These are phyloP conservation scores for Trichechus manatus DNA, from an alignment of 2,113 vertebrate genomes.

Conservation along the genomic window DNA sequence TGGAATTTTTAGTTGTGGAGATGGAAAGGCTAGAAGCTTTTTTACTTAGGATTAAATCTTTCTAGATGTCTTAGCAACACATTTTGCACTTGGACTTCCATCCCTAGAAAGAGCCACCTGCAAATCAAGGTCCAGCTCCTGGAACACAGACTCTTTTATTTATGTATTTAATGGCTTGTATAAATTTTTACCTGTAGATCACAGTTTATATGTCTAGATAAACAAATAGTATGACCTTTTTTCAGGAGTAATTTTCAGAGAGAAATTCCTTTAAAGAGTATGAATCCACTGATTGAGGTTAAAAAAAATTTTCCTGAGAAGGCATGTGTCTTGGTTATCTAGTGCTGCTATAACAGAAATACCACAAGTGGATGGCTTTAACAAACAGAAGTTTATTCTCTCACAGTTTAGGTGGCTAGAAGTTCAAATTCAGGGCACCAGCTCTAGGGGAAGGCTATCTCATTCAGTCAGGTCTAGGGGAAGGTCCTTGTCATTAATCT, in stretches of 20 bases:
- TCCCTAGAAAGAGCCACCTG: neutral
- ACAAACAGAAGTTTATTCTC: too few relatives aligned
- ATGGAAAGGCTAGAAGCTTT: neutral
- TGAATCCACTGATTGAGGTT: neutral
- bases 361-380: too few relatives aligned
- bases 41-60: slow-evolving; percentile 37
- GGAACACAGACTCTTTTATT: neutral
- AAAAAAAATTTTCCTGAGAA: neutral
- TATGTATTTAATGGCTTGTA: neutral
- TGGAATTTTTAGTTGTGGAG: slow-evolving; percentile 29
- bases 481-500: too few relatives aligned
- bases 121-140: neutral
- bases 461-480: too few relatives aligned
- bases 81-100: neutral
- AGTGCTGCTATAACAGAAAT: too few relatives aligned
- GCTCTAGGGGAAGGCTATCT: too few relatives aligned
- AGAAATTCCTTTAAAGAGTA: neutral
- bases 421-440: too few relatives aligned
- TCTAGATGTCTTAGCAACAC: neutral
- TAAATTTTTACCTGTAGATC: neutral
- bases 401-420: too few relatives aligned
- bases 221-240: neutral
- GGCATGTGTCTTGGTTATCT: neutral
- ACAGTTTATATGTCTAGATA: neutral
- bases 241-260: neutral